These are phyloP conservation scores for Heterodera carotae DNA, from an alignment of 1,140 invertebrate species.

Conservation along the genomic window DNA sequence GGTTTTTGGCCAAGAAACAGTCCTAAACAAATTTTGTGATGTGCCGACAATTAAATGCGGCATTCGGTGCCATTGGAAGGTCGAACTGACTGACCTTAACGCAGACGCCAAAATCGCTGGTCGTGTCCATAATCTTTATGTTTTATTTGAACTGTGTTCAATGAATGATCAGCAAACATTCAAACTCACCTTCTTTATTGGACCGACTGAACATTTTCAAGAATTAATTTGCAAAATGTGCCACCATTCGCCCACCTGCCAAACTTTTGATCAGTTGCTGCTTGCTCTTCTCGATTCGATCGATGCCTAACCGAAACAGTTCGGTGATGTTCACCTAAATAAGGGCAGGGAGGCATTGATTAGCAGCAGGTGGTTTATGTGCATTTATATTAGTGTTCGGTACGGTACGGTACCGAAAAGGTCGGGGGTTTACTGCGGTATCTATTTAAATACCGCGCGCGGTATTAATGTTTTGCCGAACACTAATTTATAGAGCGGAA, in stretches of 20 bases:
- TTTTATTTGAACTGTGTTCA: slow-evolving; percentile 5
- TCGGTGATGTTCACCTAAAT: slow-evolving; percentile 57
- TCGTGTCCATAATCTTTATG: slow-evolving; percentile 45
- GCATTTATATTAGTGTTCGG: too few relatives aligned
- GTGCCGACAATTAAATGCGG: too few relatives aligned
- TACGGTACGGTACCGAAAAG: too few relatives aligned
- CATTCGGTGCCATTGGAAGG: not conserved
- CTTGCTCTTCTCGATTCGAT: slow-evolving; percentile 50
- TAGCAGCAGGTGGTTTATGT: too few relatives aligned
- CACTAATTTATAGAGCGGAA: too few relatives aligned
- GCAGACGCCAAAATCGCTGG: slow-evolving; percentile 50
- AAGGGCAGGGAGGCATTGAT: slow-evolving; percentile 29
- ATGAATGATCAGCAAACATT: slow-evolving; percentile 17
- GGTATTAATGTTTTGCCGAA: too few relatives aligned
- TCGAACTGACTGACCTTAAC: slow-evolving; percentile 31
- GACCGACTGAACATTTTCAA: slow-evolving; percentile 9
- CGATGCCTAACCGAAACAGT: slow-evolving; percentile 53
- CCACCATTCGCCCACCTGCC: slow-evolving; percentile 9
- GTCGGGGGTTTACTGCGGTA: too few relatives aligned
- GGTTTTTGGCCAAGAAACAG: slow-evolving; percentile 55
- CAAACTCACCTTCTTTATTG: slow-evolving; percentile 50
- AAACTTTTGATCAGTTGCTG: slow-evolving; percentile 47
- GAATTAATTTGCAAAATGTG: slow-evolving; percentile 1
- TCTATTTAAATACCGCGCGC: too few relatives aligned
- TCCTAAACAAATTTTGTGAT: slow-evolving; percentile 34